Conservation (phyloP, 2,113 vertebrate species). For the Aleadryas rufinucha region DNA sequence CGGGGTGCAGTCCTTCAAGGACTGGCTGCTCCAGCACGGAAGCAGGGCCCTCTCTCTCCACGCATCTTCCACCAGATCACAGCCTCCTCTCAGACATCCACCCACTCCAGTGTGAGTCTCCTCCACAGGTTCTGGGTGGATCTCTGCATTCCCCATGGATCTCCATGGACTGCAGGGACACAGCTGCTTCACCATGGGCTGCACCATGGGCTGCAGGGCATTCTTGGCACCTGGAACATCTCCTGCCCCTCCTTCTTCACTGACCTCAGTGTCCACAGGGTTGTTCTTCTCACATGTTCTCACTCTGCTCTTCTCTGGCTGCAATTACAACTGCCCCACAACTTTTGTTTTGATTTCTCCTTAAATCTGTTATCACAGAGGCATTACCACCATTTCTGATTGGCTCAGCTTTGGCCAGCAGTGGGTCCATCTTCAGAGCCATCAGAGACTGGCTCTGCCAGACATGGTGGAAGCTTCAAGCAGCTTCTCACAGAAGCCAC, state of each 20-base stretch:
- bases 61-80: background rate
- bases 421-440: background rate
- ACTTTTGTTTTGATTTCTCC: background rate
- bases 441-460: background rate
- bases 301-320: background rate
- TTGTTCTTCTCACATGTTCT: background rate
- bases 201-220: background rate
- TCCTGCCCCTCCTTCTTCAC: background rate
- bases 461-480: background rate
- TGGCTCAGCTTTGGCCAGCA: background rate
- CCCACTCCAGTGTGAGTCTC: background rate
- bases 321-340: background rate
- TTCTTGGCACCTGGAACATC: rapidly evolving
- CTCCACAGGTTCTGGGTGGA: background rate
- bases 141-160: background rate
- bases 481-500: background rate
- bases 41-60: background rate
- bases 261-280: background rate
- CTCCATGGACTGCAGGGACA: background rate
- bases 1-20: rapidly evolving
- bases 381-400: rapidly evolving
- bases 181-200: background rate
- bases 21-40: background rate
- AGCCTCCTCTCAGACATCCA: background rate
- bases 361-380: background rate